Conservation (phyloP, 2,113 vertebrate genomes). For the Rostratula benghalensis region DNA sequence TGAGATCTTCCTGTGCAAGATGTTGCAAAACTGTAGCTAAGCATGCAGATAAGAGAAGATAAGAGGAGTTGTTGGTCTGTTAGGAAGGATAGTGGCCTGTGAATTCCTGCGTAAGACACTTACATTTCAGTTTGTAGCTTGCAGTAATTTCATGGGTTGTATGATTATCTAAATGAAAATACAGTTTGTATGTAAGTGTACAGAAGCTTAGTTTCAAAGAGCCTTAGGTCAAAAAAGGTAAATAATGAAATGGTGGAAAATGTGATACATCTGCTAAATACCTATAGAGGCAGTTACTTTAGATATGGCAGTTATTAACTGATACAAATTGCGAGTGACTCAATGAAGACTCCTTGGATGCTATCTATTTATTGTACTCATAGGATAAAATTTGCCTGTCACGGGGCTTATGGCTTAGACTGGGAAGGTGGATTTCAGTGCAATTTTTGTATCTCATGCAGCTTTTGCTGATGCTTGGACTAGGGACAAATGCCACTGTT, state of each 20-base stretch:
- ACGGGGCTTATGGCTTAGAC: not conserved
- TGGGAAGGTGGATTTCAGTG: not conserved
- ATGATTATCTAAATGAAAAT: not conserved
- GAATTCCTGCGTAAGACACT: not conserved
- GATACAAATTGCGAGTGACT: not conserved
- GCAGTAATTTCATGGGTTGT: not conserved
- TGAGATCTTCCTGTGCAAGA: not conserved
- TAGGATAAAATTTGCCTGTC: not conserved
- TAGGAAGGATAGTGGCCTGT: not conserved
- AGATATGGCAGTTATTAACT: not conserved
- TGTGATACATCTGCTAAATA: not conserved
- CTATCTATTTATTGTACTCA: not conserved
- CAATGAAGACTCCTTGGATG: not conserved
- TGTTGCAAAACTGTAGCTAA: not conserved
- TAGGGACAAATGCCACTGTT: not conserved
- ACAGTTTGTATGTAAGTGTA: rapidly evolving
- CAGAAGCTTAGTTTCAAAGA: not conserved
- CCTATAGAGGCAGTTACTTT: not conserved
- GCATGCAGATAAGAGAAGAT: not conserved
- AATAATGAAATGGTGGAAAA: not conserved
- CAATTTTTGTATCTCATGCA: not conserved
- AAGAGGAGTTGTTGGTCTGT: not conserved
- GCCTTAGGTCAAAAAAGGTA: not conserved
- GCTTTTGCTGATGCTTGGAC: not conserved
- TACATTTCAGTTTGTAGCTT: constrained; percentile 22